phyloP scores from a whole-genome alignment of 2,797 vertebrate species.

The Petrocephalus sullivani region DNA sequence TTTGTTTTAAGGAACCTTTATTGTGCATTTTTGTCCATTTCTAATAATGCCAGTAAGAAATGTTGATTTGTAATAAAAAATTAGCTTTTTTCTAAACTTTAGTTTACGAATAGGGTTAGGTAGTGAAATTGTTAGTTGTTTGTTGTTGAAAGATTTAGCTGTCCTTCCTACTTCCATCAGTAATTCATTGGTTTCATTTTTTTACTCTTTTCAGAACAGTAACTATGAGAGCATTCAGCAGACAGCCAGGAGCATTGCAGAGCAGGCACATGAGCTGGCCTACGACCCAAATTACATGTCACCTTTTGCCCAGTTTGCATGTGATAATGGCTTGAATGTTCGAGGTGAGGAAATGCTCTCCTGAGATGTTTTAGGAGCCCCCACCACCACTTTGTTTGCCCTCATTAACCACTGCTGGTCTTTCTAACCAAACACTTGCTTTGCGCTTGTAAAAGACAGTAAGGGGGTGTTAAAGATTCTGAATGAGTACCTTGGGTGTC shows the following conservation, averaged over 20 bases:
- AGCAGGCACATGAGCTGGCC: conserved; percentile 92
- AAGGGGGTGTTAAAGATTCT: background rate
- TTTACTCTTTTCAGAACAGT: conserved; percentile 68
- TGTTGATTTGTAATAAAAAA: background rate
- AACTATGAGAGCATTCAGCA: conserved; percentile 97
- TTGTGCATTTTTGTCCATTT: background rate
- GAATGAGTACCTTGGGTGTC: background rate
- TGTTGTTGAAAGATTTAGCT: background rate
- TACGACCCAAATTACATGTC: conserved; percentile 99
- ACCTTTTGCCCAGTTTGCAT: conserved; percentile 96
- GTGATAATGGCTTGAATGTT: conserved; percentile 94
- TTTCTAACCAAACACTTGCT: background rate
- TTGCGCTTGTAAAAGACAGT: background rate
- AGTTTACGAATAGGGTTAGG: background rate
- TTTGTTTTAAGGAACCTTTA: background rate
- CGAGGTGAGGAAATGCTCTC: conserved; percentile 69
- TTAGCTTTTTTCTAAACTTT: background rate
- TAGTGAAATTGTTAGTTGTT: background rate
- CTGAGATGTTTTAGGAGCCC: background rate
- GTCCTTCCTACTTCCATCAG: background rate
- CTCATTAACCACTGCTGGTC: background rate
- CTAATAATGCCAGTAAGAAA: background rate
- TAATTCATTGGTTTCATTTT: background rate
- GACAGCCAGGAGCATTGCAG: conserved; percentile 90
- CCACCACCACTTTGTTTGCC: background rate